Evolutionary conservation across 2,797 vertebrate species (phyloP).

Genomic region (Schizopygopsis pylzovi): DNA sequence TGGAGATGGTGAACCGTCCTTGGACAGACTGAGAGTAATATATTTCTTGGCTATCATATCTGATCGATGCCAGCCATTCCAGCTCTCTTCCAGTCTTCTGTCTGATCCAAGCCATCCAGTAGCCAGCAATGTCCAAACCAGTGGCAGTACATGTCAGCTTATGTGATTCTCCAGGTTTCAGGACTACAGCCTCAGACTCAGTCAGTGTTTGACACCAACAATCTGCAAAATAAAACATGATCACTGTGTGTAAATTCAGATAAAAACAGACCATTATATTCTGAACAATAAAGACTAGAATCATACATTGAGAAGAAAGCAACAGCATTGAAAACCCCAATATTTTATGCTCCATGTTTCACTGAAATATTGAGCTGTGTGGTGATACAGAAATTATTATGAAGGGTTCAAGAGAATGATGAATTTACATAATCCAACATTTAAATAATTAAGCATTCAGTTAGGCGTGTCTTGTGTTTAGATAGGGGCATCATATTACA

Average conservation of each 20-base stretch:
- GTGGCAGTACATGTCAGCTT: not conserved
- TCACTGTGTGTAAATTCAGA: not conserved
- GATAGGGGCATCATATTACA: not conserved
- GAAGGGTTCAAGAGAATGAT: not conserved
- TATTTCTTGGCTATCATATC: no score
- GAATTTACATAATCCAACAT: not conserved
- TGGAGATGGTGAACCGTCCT: no score
- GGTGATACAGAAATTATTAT: not conserved
- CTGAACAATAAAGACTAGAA: not conserved
- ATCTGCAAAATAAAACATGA: not conserved
- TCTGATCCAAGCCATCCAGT: not conserved
- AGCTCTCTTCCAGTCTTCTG: not conserved
- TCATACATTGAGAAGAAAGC: not conserved
- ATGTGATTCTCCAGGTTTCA: not conserved
- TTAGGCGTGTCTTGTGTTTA: not conserved
- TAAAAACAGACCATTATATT: not conserved
- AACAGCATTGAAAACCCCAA: not conserved
- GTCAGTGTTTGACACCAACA: conserved; percentile 7
- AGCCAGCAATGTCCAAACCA: no score
- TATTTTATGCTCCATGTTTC: not conserved
- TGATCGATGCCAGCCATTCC: no score
- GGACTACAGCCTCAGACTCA: not conserved
- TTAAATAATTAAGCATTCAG: not conserved
- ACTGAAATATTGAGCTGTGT: not conserved
- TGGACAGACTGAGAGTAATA: no score